Base-by-base conservation (phyloP, 2,113 vertebrate species). In the Spea multiplicata region DNA sequence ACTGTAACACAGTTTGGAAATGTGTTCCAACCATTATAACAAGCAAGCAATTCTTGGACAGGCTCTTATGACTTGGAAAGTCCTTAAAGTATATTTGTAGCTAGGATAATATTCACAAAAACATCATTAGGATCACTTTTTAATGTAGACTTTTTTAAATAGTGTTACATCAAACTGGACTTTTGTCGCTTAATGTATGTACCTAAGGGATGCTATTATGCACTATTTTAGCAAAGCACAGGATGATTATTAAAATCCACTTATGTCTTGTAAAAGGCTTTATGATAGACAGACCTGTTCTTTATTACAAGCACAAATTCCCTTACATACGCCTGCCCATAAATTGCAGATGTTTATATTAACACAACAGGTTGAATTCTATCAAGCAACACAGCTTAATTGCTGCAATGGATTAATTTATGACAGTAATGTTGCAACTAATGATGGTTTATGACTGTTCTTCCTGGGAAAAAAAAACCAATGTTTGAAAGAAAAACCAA, bases 391-490 rank as follows among this genome's bases (percentile, higher is more conserved):
- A 91, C 86, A 88, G 76, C 90, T 87, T 91, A 90, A 81, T 89
- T 87, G 84, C 86, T 85, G 74, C 89, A 92, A 92, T 91, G 91
- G 87, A 88, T 84, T 85, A 92, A 90, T 8, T 90, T 84, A 93
- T 93, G 91, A 88, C 86, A 88, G 84, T 83, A 90, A 92, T 93
- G 92, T 91, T 91, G 87, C 88, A 92, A 93, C 90, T 91, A 88
- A 93, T 87, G 87, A 88, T 90, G 88, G 86, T 74, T 88, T 91
- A 92, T 92, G 91, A 88, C 85, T 86, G 84, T 90, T 87, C 90
- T 91, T 91, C 83, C 89, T 90, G 91, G 89, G 87, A 91, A 89
- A 89, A 84, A 88, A 88, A 91, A 89, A 89, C 83, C 86, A 83
- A 85, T 88, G 75, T 76, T 83, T 61, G 76, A 68, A 16, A 72